Base-by-base conservation (phyloP, 2,113 vertebrate species). In the Nannospalax galili region DNA sequence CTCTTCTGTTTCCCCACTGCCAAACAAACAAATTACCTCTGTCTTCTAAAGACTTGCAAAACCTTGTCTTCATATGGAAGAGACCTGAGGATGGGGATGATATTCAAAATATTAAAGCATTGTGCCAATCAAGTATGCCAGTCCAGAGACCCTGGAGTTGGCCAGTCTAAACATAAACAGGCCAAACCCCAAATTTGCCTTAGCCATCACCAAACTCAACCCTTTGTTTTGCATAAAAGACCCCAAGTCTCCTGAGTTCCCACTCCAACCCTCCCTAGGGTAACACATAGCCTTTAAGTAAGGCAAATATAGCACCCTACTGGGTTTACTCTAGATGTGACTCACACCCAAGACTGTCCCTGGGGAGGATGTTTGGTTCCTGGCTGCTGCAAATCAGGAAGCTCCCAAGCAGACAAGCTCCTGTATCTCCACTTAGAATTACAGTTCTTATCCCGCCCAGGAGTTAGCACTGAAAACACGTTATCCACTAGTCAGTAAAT, bases 1-100 rank as follows among this genome's bases (percentile, higher is more conserved):
- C 52, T 96, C 42, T 72, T 97, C 77, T 7, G 58, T 11, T 35
- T 91, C 85, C 42, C 69, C 17, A n/a, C n/a, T n/a, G n/a, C 45
- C 37, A 90, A 93, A 40, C 65, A 52, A 52, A 52, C 95, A 90
- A 91, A 87, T 62, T 48, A 86, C 81, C 77, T 89, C 15, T 37
- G 65, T 78, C 56, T 92, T 19, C 58, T 74, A 56, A 81, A 75
- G 42, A 64, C 32, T 40, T 93, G 19, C 2, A 17, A 80, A 91
- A 20, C 52, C 10, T 45, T 65, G 22, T 62, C 45, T 16, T 95
- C 65, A 40, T 30, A 7, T 6, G 37, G 37, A 67, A 88, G 48
- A 67, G 28, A 93, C 64, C n/a, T 10, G 3, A 88, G 32, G 40
- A 28, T 45, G 45, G 42, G 58, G 64, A 37, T 64, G 24, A 78